phyloP scores from a whole-genome alignment of 2,888 invertebrate species.

The Netelia fuscicornis region DNA sequence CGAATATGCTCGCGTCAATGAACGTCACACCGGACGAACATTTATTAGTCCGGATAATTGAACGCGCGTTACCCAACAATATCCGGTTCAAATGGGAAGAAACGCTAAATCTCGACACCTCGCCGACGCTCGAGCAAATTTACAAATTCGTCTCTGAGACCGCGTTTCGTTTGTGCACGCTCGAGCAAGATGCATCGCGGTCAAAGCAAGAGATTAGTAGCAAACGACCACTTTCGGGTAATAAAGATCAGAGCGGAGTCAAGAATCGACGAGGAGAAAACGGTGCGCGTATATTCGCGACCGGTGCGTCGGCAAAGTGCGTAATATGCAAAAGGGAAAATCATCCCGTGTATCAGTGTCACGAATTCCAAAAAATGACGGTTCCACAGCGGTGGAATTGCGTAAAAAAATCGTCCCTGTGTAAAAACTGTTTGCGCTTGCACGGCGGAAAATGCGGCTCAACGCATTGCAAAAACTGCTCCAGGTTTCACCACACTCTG shows the following conservation, averaged over 20 bases:
- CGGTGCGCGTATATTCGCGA: conserved; percentile 42
- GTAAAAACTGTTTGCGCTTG: too few species aligned
- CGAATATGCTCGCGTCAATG: conserved; percentile 58
- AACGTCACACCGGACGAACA: conserved; percentile 49
- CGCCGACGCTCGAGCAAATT: conserved; percentile 48
- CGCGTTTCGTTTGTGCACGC: conserved; percentile 50
- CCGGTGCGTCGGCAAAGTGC: conserved; percentile 45
- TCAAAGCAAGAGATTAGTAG: conserved; percentile 18
- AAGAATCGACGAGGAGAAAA: conserved; percentile 47
- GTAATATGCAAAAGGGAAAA: conserved; percentile 37
- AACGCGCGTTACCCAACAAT: conserved; percentile 54
- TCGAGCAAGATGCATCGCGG: conserved; percentile 61
- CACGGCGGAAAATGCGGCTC: too few species aligned
- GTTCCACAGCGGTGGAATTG: conserved; percentile 40
- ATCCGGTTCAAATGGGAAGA: conserved; percentile 60
- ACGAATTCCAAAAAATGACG: conserved; percentile 47
- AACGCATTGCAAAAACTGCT: too few species aligned
- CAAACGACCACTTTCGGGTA: conserved; percentile 31
- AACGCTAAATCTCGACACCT: conserved; percentile 45
- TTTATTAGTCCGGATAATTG: conserved; percentile 60
- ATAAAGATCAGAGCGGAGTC: conserved; percentile 24
- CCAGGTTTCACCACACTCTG: too few species aligned
- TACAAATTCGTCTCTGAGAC: conserved; percentile 57
- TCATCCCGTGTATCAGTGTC: conserved; percentile 51
- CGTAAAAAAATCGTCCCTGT: conserved; percentile 26